phyloP scores from a whole-genome alignment of 2,888 invertebrate species.

The Axea sp. region DNA sequence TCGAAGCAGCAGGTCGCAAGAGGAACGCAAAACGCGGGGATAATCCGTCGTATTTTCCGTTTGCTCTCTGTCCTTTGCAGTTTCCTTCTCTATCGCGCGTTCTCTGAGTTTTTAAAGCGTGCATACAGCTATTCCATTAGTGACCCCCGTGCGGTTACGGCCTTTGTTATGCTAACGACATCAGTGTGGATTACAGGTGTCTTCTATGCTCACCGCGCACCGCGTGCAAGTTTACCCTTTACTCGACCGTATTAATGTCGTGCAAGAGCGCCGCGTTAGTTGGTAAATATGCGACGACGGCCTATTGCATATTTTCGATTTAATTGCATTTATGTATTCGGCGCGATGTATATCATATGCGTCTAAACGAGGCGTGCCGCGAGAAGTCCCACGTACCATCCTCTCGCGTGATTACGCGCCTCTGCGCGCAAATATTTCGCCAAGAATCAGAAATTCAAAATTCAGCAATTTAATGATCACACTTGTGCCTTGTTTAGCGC shows the following conservation, averaged over 20 bases:
- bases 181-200: slow-evolving; percentile 67
- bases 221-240: slow-evolving; percentile 55
- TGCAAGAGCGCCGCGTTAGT: slow-evolving; percentile 52
- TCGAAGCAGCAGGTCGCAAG: slow-evolving; percentile 11
- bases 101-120: slow-evolving; percentile 39
- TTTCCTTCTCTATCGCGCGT: slow-evolving; percentile 10
- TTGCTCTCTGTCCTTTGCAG: slow-evolving; percentile 1
- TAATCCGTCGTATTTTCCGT: slow-evolving; percentile 31
- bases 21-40: slow-evolving; percentile 30
- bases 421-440: slow-evolving; percentile 49
- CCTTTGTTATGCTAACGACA: slow-evolving; percentile 77
- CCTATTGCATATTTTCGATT: slow-evolving; percentile 76
- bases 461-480: slow-evolving; percentile 56
- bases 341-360: slow-evolving; percentile 32
- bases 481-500: slow-evolving; percentile 48
- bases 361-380: slow-evolving; percentile 11
- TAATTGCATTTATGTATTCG: slow-evolving; percentile 79
- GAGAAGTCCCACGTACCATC: slow-evolving; percentile 25
- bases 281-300: slow-evolving; percentile 75
- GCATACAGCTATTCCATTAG: slow-evolving; percentile 59
- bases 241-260: slow-evolving; percentile 64
- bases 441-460: slow-evolving; percentile 61
- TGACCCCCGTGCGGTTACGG: slow-evolving; percentile 59
- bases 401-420: too few species aligned
- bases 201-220: slow-evolving; percentile 60